phyloP scores from a whole-genome alignment of 2,888 invertebrate species.

The Aromia moschata region DNA sequence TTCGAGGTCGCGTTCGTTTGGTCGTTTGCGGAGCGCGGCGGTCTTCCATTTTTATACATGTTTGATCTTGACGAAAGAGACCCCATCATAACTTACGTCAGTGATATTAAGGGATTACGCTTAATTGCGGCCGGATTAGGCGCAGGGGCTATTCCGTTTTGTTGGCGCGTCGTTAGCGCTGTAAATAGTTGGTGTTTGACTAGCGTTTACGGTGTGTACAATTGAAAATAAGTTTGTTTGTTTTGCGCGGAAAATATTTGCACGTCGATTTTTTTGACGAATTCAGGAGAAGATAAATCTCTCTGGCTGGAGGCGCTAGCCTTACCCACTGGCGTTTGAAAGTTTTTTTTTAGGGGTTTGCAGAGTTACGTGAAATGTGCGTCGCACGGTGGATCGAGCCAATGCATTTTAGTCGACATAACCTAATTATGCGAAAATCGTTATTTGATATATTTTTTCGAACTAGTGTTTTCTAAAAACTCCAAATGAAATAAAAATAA shows the following conservation, averaged over 20 bases:
- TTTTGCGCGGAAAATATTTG: constrained; percentile 2
- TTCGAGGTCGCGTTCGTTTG: constrained; percentile 11
- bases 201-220: not conserved
- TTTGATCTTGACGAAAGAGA: constrained; percentile 7
- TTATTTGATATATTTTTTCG: too few relatives aligned
- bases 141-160: constrained; percentile 9
- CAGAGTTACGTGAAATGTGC: too few relatives aligned
- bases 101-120: not conserved
- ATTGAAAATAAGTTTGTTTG: constrained; percentile 7
- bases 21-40: not conserved
- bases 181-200: constrained; percentile 13
- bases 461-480: too few relatives aligned
- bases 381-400: too few relatives aligned
- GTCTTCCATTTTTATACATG: constrained; percentile 9
- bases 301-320: too few relatives aligned
- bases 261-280: too few relatives aligned
- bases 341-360: too few relatives aligned
- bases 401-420: too few relatives aligned
- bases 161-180: not conserved
- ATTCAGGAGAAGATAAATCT: too few relatives aligned
- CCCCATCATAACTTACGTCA: constrained; percentile 14
- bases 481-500: too few relatives aligned
- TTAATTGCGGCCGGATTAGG: constrained; percentile 9
- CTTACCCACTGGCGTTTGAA: too few relatives aligned
- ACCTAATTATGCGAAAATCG: too few relatives aligned